A percentile compares a stretch with the other conserved stretches of the same genome.
Evolutionary conservation across 30 jellyfish, hydroid and myxozoan genomes (phyloP).

Genomic region (Chrysaora quinquecirrha): DNA sequence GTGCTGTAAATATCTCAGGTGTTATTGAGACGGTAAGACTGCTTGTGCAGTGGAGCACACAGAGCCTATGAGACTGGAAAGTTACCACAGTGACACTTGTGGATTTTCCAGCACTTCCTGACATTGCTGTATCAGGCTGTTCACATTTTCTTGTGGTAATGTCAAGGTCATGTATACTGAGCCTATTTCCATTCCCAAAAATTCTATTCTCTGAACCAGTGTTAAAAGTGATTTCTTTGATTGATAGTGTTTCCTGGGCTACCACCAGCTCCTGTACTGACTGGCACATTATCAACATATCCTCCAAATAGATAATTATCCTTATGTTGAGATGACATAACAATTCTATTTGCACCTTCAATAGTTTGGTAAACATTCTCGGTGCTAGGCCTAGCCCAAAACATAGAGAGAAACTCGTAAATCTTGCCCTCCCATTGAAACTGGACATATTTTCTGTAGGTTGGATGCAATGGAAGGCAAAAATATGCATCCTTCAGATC

Average conservation of each 20-base stretch:
- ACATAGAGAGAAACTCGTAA: conserved; percentile 27
- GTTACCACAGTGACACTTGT: conserved; percentile 12
- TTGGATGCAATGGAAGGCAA: conserved; percentile 26
- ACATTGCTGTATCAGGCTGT: conserved; percentile 3
- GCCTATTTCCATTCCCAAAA: conserved; percentile 42
- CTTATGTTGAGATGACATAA: not conserved
- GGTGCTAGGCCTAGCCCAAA: conserved; percentile 59
- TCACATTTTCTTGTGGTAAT: conserved; percentile 12
- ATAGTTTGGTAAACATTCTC: conserved; percentile 31
- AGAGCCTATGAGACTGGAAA: conserved; percentile 8
- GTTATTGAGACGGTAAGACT: conserved; percentile 26
- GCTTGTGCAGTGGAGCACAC: conserved; percentile 35
- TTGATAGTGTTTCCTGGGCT: conserved; percentile 14
- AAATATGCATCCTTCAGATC: conserved; percentile 32
- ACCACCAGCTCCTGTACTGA: not conserved
- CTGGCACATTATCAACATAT: not conserved
- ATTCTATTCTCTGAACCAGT: conserved; percentile 15
- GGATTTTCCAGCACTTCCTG: not conserved
- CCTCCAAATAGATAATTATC: not conserved
- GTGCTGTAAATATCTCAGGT: conserved; percentile 6
- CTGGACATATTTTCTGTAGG: conserved; percentile 8
- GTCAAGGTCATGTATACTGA: conserved; percentile 18
- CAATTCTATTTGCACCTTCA: not conserved
- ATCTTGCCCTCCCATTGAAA: conserved; percentile 27
- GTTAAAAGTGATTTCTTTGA: not conserved